Percentiles rank a stretch among this genome's conserved stretches.
Conservation (phyloP, 2,113 vertebrate genomes). For the Phocoena phocoena region DNA sequence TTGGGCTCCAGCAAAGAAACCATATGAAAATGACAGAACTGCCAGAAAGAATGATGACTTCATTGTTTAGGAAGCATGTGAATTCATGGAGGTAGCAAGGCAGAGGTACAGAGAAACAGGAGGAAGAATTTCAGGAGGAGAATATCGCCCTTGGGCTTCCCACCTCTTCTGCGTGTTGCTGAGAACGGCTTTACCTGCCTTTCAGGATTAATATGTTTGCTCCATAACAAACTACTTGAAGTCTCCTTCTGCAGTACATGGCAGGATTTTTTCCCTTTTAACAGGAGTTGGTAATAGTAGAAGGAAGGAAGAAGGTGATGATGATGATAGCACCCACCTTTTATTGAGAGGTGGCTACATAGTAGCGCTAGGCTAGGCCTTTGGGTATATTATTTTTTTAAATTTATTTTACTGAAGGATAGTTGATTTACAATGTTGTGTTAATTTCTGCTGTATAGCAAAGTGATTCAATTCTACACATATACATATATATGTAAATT, state of each 20-base stretch:
- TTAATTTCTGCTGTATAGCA: not conserved
- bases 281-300: not conserved
- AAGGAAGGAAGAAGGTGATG: not conserved
- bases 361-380: not conserved
- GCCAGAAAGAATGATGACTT: constrained; percentile 26
- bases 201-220: not conserved
- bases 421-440: not conserved
- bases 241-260: not conserved
- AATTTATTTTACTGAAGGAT: not conserved
- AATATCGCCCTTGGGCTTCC: not conserved
- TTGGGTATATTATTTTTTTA: rapidly evolving
- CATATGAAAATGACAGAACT: constrained; percentile 27
- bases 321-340: not conserved
- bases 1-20: not conserved
- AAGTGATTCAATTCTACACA: not conserved
- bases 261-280: not conserved
- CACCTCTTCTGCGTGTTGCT: not conserved
- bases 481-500: not conserved
- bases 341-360: not conserved
- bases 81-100: not conserved
- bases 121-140: not conserved
- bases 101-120: not conserved
- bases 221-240: not conserved
- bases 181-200: not conserved
- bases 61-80: not conserved